These are phyloP conservation scores for Rhincodon typus DNA, from an alignment of 2,797 vertebrate genomes.

Conservation along the genomic window DNA sequence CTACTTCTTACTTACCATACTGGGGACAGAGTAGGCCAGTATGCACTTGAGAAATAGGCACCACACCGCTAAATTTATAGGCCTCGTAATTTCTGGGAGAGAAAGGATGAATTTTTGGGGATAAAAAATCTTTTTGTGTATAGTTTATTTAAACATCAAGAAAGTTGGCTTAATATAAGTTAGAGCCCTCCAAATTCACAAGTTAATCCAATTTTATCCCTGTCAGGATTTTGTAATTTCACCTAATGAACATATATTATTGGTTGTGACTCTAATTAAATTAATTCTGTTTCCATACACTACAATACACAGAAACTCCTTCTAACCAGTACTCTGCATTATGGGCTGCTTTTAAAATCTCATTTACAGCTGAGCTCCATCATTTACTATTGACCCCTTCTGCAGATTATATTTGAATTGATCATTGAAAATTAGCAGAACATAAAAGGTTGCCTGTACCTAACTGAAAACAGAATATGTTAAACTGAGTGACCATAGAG, in stretches of 20 bases:
- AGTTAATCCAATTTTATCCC: background rate
- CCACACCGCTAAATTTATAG: background rate
- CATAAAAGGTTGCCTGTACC: background rate
- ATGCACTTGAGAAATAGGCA: background rate
- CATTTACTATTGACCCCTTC: no score
- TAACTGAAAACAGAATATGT: background rate
- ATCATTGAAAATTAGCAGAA: constrained; percentile 4
- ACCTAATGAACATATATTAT: background rate
- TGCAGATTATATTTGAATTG: background rate
- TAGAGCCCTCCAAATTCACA: background rate
- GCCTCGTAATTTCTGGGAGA: background rate
- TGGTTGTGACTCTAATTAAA: background rate
- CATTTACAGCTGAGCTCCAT: background rate
- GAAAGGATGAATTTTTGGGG: background rate
- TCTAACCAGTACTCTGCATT: background rate
- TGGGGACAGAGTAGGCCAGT: background rate
- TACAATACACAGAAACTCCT: background rate
- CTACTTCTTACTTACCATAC: background rate
- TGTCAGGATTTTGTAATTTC: background rate
- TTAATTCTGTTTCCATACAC: background rate
- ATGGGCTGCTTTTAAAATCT: background rate
- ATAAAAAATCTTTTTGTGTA: background rate
- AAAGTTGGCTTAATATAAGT: background rate
- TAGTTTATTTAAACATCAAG: background rate
- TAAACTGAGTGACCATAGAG: background rate